Base-by-base conservation (phyloP, 2,888 invertebrate genomes). In the Anthoptus insignis region DNA sequence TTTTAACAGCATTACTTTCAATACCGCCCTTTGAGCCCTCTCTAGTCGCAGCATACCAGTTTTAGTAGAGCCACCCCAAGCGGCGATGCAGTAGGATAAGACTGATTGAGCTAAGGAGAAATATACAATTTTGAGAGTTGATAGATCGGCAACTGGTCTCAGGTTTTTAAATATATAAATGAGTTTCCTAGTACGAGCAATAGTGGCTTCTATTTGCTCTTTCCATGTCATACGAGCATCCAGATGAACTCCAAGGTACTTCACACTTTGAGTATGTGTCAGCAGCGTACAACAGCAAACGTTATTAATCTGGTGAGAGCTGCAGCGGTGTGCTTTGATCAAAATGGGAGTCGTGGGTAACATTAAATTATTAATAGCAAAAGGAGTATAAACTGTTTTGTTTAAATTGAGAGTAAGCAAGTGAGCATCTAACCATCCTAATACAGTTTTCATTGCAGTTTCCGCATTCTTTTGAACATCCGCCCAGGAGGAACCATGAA, bases 61-160 rank as follows among this genome's bases (percentile, higher is more conserved):
- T 13, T 57, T 57, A 3, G 42, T 29, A 45, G 56, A 45, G 14
- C 45, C 45, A 6, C 57, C 57, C 57, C 57, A 57, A 4, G 14
- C 45, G 3, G 45, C 4, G 14, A 58, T 19, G 19, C 47, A 58
- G 21, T 58, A 58, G 2, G 57, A 29, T 6, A 58, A 16, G 1
- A 47, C 24, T 7, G 57, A 58, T 16, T 58, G 57, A 16, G n/a
- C 45, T 13, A 57, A 6, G 11, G 57, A 57, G n/a, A 45, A 45
- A 14, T 57, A 57, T 27, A 27, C 27, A 7, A 7, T 5, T 7
- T 27, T 27, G 5, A 27, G 5, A 27, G 7, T 27, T 27, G 5
- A 3, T 7, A 5, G 5, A 27, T 27, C 27, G 7, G 27, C 27
- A 27, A 27, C 27, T 27, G 27, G 7, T 27, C 27, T 27, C 5